Evolutionary conservation across 2,113 vertebrate species (phyloP).

Genomic region (Silurus glanis): DNA sequence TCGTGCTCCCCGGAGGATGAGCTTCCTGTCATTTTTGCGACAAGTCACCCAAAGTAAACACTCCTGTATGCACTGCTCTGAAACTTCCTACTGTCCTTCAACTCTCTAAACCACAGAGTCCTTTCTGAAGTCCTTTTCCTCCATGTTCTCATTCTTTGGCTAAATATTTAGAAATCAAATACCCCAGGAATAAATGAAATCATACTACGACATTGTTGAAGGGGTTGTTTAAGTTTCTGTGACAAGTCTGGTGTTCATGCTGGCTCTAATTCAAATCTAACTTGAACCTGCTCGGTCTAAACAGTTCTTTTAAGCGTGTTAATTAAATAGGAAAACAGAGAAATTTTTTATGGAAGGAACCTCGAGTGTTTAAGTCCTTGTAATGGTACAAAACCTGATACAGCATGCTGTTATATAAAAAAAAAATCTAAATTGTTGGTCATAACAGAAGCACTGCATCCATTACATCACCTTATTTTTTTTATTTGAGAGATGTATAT

Average conservation of each 20-base stretch:
- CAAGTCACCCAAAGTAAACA: slow-evolving; percentile 4
- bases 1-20: slow-evolving; percentile 15
- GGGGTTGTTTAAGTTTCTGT: background rate
- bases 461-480: background rate
- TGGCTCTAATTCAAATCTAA: background rate
- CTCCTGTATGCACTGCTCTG: background rate
- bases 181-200: background rate
- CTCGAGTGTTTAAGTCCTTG: background rate
- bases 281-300: background rate
- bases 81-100: background rate
- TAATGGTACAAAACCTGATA: background rate
- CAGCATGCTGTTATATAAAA: background rate
- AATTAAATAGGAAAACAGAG: background rate
- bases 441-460: background rate
- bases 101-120: background rate
- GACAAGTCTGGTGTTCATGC: background rate
- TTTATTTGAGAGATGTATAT: background rate
- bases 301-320: too few relatives aligned
- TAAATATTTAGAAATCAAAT: background rate
- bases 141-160: background rate
- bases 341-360: background rate
- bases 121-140: background rate
- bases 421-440: background rate
- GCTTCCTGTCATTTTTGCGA: slow-evolving; percentile 36
- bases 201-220: background rate